Evolutionary conservation across 2,113 vertebrate species (phyloP), one percentile per base, ranked within the genome.

Genomic region (Stigmatopora argus): DNA sequence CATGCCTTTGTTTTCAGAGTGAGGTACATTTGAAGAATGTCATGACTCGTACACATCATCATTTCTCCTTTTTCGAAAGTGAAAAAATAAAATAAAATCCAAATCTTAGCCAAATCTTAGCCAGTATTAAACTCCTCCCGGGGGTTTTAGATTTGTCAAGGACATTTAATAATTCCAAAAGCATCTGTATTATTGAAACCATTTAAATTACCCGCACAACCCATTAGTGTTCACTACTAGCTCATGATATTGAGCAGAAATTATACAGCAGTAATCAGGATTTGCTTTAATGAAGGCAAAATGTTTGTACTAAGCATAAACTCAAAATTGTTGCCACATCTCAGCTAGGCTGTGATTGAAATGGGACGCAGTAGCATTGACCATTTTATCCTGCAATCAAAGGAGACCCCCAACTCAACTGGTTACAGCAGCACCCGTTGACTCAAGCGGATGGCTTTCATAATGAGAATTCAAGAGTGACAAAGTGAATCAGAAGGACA

Each of bases 361-460:
- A 64, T 51, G 76, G 80, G 74, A 74, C 81, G 78, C 75, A 66
- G 73, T 58, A 70, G 73, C 75, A 78, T 74, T 38, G 63, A 80
- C 48, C 8, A 72, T 80, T 69, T 66, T 70, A 66, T 68, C 53
- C 70, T n/a, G 35, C 64, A 65, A 58, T 62, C 23, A 71, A 68
- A 44, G 1, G 58, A 69, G 65, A 84, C 65, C 41, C 80, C 80
- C 55, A 45, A 79, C 73, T 87, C 83, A 85, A 81, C 84, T 75
- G 73, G 70, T 72, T 21, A 9, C 59, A 78, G 65, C 64, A 77
- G 75, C 77, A 67, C 66, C 79, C 80, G 84, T 83, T 85, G 84
- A 87, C 74, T 87, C 87, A 89, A 23, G 1, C 38, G n/a, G 68
- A 79, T 86, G 80, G 82, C 82, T 86, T 85, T 45, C 83, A 85